Base-by-base conservation (phyloP, 2,888 invertebrate species). In the Aphodius sticticus region DNA sequence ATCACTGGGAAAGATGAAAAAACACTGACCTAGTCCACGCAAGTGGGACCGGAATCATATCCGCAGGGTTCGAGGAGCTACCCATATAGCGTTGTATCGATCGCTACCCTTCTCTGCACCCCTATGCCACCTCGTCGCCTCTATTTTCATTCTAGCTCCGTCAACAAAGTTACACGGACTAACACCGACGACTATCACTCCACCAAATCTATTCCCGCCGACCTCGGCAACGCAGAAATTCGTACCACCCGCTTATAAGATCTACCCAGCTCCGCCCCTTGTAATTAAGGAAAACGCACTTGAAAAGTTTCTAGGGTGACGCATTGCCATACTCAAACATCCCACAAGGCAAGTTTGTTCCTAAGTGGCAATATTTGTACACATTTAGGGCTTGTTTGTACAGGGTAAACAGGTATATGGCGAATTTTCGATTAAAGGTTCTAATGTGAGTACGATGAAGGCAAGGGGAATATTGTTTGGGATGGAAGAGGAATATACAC, bases 21-120 rank as follows among this genome's bases (percentile, higher is more conserved):
- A 81, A 78, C 76, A 81, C 79, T 83, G 83, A 83, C 82, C 82
- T 83, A 82, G 78, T 80, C 80, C 77, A 80, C 80, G 80, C 78
- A 82, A 79, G 78, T 79, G 77, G 81, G 80, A 79, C 81, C 79
- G 77, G 80, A 82, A 82, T 81, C 79, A 82, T 83, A 81, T 83
- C 82, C 80, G 80, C 79, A 83, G 82, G 79, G 81, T 79, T 78
- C 77, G 76, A 81, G 81, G 81, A 79, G 79, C 12, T 53, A 53
- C 53, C 53, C 53, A 53, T 53, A 53, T 69, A 69, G 80, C 76
- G 76, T 70, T 12, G 53, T 80, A 80, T 80, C 80, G 80, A 80
- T 80, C 77, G 77, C 70, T 36, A 26, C 37, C 37, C 74, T 12
- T 37, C 74, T 77, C 79, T 76, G 69, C 78, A 76, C 70, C 77